phyloP scores from a whole-genome alignment of 1,140 invertebrate species.

The Orius laevigatus region DNA sequence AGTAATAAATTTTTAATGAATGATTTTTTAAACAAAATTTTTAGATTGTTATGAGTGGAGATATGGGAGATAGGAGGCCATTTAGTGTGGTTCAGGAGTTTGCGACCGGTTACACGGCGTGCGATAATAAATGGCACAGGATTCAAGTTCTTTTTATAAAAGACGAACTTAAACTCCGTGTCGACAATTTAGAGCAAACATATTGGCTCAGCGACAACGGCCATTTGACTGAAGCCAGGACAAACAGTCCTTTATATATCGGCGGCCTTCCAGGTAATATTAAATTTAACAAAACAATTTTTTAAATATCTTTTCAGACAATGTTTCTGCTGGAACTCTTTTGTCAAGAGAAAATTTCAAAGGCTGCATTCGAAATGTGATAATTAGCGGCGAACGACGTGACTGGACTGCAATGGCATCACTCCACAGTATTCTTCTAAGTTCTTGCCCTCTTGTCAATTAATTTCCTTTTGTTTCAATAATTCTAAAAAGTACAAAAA shows the following conservation, averaged over 20 bases:
- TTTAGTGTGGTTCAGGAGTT: constrained; percentile 41
- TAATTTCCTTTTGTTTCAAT: no score
- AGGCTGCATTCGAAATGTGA: constrained; percentile 76
- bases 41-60: constrained; percentile 49
- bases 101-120: constrained; percentile 40
- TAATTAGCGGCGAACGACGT: constrained; percentile 42
- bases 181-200: constrained; percentile 46
- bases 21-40: constrained; percentile 9
- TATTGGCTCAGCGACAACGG: constrained; percentile 33
- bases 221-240: constrained; percentile 28
- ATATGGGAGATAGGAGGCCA: constrained; percentile 43
- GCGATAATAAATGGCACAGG: constrained; percentile 77
- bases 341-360: constrained; percentile 65
- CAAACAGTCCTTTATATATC: constrained; percentile 54
- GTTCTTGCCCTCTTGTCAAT: constrained; percentile 50
- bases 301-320: constrained; percentile 32
- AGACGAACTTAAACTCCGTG: constrained; percentile 47
- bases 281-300: neutral
- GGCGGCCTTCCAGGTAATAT: constrained; percentile 65
- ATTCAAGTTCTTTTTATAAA: constrained; percentile 55
- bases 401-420: constrained; percentile 75
- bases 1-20: constrained; percentile 26
- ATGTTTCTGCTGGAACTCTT: constrained; percentile 44
- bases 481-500: no score
- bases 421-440: constrained; percentile 64